A percentile compares a stretch with the other conserved stretches of the same genome.
These are phyloP conservation scores for Siniperca chuatsi DNA, from an alignment of 2,113 vertebrate species.

Conservation along the genomic window DNA sequence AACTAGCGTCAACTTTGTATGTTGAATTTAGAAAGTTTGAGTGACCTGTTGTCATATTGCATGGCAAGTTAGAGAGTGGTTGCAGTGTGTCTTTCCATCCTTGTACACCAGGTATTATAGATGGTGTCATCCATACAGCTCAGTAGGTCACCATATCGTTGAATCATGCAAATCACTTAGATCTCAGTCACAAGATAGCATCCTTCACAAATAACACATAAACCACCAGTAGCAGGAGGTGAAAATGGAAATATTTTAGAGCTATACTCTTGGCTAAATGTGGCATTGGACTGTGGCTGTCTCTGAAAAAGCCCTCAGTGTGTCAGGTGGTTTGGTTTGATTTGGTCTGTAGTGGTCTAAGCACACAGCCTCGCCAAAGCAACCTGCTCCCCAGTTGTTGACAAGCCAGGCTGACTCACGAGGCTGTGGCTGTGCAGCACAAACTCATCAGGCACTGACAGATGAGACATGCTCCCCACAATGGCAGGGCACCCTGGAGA, in stretches of 20 bases:
- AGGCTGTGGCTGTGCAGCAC: conserved; percentile 51
- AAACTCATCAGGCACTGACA: conserved; percentile 70
- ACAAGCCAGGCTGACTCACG: conserved; percentile 46
- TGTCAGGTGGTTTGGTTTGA: conserved; percentile 50
- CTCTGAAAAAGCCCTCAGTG: conserved; percentile 3
- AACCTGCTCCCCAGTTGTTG: conserved; percentile 29
- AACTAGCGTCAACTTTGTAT: not conserved
- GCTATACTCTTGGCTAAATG: not conserved
- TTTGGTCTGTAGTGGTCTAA: conserved; percentile 47
- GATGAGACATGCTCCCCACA: conserved; percentile 67
- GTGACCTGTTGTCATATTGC: conserved; percentile 6
- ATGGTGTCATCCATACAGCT: not conserved
- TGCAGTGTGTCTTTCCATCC: not conserved
- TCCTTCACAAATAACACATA: not conserved
- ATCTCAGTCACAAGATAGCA: conserved; percentile 7
- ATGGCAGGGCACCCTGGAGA: conserved; percentile 67
- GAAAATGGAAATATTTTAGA: conserved; percentile 13
- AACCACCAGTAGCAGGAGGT: not conserved
- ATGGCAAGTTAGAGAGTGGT: not conserved
- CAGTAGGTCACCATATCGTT: conserved; percentile 7
- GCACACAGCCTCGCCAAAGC: conserved; percentile 19
- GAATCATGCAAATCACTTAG: not conserved
- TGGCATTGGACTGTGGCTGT: not conserved
- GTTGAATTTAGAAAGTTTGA: not conserved
- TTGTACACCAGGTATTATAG: not conserved